These are phyloP conservation scores for Trachelus troglodyta DNA, from an alignment of 2,888 invertebrate genomes.

Conservation along the genomic window DNA sequence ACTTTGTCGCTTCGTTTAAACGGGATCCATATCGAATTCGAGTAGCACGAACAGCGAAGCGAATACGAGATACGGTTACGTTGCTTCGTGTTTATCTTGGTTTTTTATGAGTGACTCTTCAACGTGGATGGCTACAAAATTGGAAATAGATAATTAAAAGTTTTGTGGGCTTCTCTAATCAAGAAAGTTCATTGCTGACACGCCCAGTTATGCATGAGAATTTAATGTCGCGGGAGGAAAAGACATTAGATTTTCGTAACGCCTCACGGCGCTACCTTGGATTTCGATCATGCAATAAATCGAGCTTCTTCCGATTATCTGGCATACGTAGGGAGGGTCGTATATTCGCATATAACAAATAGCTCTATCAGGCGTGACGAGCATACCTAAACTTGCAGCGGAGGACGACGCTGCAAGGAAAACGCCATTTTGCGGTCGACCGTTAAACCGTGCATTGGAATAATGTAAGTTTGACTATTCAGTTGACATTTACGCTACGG, in stretches of 20 bases:
- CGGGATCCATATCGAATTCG: no score
- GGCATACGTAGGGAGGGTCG: background rate
- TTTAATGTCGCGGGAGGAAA: background rate
- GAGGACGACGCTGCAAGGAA: background rate
- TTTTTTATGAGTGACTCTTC: background rate
- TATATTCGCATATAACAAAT: slow-evolving; percentile 3
- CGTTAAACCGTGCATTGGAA: background rate
- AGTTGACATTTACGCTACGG: background rate
- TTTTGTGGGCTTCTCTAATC: background rate
- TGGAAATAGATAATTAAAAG: background rate
- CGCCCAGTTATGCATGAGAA: background rate
- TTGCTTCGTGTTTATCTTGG: background rate
- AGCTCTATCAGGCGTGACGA: slow-evolving; percentile 3
- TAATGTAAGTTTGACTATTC: background rate
- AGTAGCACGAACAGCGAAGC: no score
- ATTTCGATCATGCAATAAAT: slow-evolving; percentile 1
- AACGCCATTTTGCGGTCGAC: background rate
- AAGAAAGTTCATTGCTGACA: background rate
- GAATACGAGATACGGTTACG: background rate
- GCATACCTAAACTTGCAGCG: background rate
- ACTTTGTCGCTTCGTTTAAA: background rate
- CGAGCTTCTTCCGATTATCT: slow-evolving; percentile 1
- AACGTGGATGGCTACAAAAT: background rate
- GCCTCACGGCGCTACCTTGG: background rate
- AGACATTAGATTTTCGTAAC: background rate